Evolutionary conservation across 2,797 vertebrate genomes (phyloP).

Genomic region (Eleutherodactylus coqui): DNA sequence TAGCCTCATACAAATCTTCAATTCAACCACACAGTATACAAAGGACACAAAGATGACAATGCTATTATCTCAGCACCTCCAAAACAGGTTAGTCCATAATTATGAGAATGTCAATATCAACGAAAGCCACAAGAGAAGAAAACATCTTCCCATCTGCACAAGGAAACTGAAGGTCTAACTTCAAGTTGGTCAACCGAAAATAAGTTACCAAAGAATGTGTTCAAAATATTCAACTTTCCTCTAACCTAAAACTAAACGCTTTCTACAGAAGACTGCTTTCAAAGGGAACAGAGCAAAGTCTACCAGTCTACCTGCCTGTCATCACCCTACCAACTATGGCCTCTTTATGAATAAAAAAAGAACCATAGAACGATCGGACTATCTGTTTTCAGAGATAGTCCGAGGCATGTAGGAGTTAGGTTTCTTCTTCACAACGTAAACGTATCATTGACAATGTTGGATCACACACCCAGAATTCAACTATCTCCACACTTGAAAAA

Average conservation of each 20-base stretch:
- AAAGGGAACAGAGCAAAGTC: not conserved
- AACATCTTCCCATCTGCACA: not conserved
- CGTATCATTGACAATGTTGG: not conserved
- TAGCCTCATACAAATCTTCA: no score
- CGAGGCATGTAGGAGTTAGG: not conserved
- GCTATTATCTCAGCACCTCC: not conserved
- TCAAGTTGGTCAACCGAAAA: not conserved
- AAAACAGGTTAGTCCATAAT: not conserved
- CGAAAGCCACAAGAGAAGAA: not conserved
- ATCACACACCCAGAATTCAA: not conserved
- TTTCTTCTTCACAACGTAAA: conserved; percentile 4
- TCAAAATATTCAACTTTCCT: not conserved
- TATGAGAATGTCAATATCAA: not conserved
- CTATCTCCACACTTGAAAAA: not conserved
- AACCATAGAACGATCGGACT: no score
- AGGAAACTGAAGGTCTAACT: not conserved
- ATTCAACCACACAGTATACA: no score
- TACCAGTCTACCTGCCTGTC: not conserved
- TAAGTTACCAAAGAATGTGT: not conserved
- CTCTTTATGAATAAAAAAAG: no score
- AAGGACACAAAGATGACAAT: no score
- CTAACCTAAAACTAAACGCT: not conserved
- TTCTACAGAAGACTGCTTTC: not conserved
- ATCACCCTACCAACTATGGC: not conserved
- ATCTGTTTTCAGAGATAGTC: not conserved